Base-by-base conservation (phyloP, 1,140 invertebrate species). In the Maconellicoccus hirsutus region DNA sequence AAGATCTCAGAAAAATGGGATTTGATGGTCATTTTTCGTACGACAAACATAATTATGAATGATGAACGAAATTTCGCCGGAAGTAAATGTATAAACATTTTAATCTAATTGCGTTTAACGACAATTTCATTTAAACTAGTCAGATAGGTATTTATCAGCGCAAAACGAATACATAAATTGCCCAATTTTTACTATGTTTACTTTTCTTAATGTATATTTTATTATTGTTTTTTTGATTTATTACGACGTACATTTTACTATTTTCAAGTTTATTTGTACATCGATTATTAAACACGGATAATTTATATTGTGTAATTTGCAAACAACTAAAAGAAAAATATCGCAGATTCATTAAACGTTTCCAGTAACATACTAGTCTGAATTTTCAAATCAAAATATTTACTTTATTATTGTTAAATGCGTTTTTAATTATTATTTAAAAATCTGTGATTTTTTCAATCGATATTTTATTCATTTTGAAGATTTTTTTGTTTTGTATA, bases 1-100 rank as follows among this genome's bases (percentile, higher is more conserved):
- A 29, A 71, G 73, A 42, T 27, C 70, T 12, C 71, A 66, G 25
- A 66, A 66, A 16, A 66, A 66, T 23, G 22, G 25, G 4, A 22
- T 19, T 4, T 66, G 27, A 70, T 12, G 16, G 19, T 19, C 27
- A 33, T 33, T 29, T 33, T n/a, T 70, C 16, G 27, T 22, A 23
- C 12, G 12, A 6, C 12, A 12, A 33, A 33, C 29, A 33, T 33
- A 33, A 33, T 33, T 12, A 33, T 33, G 29, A 33, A n/a, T n/a
- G n/a, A n/a, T n/a, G n/a, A n/a, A n/a, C n/a, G n/a, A n/a, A n/a
- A n/a, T n/a, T n/a, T n/a, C n/a, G n/a, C n/a, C n/a, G n/a, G n/a
- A n/a, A n/a, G n/a, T n/a, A n/a, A n/a, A n/a, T n/a, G n/a, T n/a
- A n/a, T n/a, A n/a, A n/a, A n/a, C n/a, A n/a, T n/a, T n/a, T n/a